These are phyloP conservation scores for Pachypeltis micranthus DNA, from an alignment of 1,140 invertebrate genomes.

Conservation along the genomic window DNA sequence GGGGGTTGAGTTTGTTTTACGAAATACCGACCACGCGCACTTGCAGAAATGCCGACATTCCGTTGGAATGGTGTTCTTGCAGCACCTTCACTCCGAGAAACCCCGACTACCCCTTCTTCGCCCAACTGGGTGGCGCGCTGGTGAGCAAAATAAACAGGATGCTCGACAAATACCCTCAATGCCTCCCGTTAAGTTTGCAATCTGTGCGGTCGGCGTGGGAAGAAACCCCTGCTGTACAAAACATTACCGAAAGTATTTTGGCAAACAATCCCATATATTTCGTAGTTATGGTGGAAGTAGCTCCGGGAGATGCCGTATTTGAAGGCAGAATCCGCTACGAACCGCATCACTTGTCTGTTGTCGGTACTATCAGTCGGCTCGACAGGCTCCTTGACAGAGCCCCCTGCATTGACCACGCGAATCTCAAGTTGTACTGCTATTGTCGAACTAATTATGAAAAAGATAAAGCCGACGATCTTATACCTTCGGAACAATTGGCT, in stretches of 20 bases:
- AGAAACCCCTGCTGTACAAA: not conserved
- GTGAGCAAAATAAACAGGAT: slow-evolving; percentile 50
- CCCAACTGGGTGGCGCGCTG: slow-evolving; percentile 41
- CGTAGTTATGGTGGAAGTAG: slow-evolving; percentile 22
- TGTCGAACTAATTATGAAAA: too few relatives aligned
- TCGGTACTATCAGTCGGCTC: slow-evolving; percentile 42
- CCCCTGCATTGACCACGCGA: slow-evolving; percentile 56
- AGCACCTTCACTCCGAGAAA: slow-evolving; percentile 44
- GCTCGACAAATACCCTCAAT: slow-evolving; percentile 44
- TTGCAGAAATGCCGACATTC: slow-evolving; percentile 59
- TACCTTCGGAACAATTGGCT: too few relatives aligned
- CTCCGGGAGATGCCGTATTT: slow-evolving; percentile 26
- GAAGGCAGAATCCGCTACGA: slow-evolving; percentile 41
- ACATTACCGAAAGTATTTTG: not conserved
- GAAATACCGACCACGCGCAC: slow-evolving; percentile 56
- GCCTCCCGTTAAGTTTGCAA: slow-evolving; percentile 30
- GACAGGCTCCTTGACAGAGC: slow-evolving; percentile 68
- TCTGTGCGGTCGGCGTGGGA: slow-evolving; percentile 21
- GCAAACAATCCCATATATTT: slow-evolving; percentile 2
- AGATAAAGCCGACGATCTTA: too few relatives aligned
- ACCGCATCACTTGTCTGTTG: too few relatives aligned
- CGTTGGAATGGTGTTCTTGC: slow-evolving; percentile 75
- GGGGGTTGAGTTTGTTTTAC: slow-evolving; percentile 61
- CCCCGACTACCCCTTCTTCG: slow-evolving; percentile 37
- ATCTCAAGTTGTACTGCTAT: slow-evolving; percentile 66